A percentile compares a stretch with the other conserved stretches of the same genome.
Evolutionary conservation across 2,113 vertebrate species (phyloP).

Genomic region (Notothenia coriiceps): DNA sequence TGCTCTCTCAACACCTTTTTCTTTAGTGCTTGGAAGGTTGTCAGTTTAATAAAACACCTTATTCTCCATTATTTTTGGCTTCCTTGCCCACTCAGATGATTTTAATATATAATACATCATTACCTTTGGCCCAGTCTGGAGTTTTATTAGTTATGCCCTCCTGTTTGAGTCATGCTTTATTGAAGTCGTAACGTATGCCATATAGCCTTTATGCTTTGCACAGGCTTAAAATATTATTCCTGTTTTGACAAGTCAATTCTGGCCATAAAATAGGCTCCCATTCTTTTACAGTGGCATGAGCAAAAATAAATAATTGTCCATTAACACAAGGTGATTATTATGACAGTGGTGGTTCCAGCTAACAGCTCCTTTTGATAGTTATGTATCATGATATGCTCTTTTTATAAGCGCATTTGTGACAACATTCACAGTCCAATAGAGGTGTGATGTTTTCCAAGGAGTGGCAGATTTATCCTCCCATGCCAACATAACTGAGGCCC

Average conservation of each 20-base stretch:
- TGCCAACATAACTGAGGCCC: conserved; percentile 59
- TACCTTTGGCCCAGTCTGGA: conserved; percentile 2
- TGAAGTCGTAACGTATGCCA: conserved; percentile 32
- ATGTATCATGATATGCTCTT: conserved; percentile 58
- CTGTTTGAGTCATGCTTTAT: conserved; percentile 42
- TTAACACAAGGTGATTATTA: conserved; percentile 47
- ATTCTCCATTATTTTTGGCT: neutral
- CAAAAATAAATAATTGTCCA: conserved; percentile 6
- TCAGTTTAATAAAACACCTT: neutral
- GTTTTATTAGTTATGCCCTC: conserved; percentile 34
- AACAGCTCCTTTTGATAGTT: conserved; percentile 49
- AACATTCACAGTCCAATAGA: conserved; percentile 61
- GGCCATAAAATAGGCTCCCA: neutral
- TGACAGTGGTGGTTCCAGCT: conserved; percentile 54
- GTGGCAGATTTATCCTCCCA: conserved; percentile 71
- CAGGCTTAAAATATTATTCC: conserved; percentile 23
- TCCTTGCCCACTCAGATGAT: neutral
- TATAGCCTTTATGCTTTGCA: neutral
- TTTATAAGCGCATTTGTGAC: conserved; percentile 57
- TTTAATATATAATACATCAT: conserved; percentile 35
- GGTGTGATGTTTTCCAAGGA: conserved; percentile 63
- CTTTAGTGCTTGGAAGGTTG: neutral
- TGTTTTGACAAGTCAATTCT: conserved; percentile 40
- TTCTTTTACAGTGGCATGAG: conserved; percentile 4
- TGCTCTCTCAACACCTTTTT: neutral